Base-by-base conservation (phyloP, 2,888 invertebrate species). In the Cepaea hortensis region DNA sequence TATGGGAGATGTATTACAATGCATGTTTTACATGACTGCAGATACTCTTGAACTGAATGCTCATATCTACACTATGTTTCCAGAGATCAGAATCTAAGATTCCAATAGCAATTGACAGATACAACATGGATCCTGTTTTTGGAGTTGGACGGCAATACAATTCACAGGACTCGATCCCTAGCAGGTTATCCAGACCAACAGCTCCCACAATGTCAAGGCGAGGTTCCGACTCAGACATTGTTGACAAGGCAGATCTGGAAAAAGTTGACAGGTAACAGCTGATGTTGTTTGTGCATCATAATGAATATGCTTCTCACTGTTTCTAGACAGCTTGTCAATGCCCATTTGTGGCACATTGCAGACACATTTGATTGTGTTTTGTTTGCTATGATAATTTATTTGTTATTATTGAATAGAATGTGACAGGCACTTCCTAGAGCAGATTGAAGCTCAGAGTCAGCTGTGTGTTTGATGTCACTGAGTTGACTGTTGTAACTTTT, bases 31-130 rank as follows among this genome's bases (percentile, higher is more conserved):
- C 55, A 55, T 55, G 55, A 11, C 55, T 55, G 55, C 35, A 55
- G 55, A 55, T 9, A 1, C 6, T 11, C 0, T 55, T 6, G 55
- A 55, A 55, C 55, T 55, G 11, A 55, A 55, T 55, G 55, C 55
- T 55, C 7, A 55, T 55, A 11, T 55, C 7, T 55, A 11, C 35
- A 35, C 6, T 50, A 6, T 35, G 5, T 7, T 65, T 79, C 35
- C 84, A 87, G 87, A 87, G 75, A 81, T 84, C 84, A 23, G 84
- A 84, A 48, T 84, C 81, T 0, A 87, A 84, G 75, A n/a, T 81
- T 18, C 84, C 87, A 7, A 79, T 77, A 13, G 46, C 70, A 20
- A 55, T 68, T 5, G 65, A 72, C 48, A 68, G 46, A 18, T 68
- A 62, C 76, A 18, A 62, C 7, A 55, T 72, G 55, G 83, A 79